Conservation (phyloP, 2,797 vertebrate species). For the Sebastes aleutianus region DNA sequence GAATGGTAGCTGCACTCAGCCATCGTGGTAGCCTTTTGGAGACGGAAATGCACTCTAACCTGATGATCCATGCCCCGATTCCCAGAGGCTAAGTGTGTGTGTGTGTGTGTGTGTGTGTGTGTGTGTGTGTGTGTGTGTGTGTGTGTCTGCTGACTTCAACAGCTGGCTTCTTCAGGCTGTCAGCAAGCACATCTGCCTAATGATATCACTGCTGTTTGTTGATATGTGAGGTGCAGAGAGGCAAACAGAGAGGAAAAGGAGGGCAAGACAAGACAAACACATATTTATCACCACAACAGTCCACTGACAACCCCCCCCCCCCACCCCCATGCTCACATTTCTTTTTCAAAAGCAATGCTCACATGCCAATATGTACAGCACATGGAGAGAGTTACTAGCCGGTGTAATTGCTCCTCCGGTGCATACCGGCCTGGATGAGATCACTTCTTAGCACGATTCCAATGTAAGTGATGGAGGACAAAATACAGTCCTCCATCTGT, state of each 20-base stretch:
- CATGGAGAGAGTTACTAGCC: neutral
- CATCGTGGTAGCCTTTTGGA: conserved; percentile 41
- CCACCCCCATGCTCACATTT: neutral
- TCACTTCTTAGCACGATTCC: neutral
- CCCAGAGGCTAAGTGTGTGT: conserved; percentile 54
- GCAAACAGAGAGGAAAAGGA: conserved; percentile 13
- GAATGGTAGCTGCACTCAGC: conserved; percentile 48
- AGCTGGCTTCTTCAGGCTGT: conserved; percentile 68
- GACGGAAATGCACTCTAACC: conserved; percentile 71
- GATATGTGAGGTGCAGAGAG: conserved; percentile 41
- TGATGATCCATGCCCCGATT: conserved; percentile 70
- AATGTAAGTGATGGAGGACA: neutral
- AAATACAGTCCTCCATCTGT: neutral
- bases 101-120: conserved; percentile 17
- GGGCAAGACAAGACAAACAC: neutral
- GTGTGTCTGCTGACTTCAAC: conserved; percentile 49
- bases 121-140: conserved; percentile 13
- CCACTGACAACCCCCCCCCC: neutral
- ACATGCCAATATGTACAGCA: neutral
- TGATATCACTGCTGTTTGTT: conserved; percentile 53
- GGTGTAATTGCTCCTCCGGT: neutral
- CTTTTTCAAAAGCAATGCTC: neutral
- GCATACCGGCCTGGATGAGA: neutral
- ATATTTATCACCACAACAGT: neutral
- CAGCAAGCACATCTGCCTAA: conserved; percentile 54